phyloP scores from a whole-genome alignment of 92 coral and sea anemone genomes.

The Porites divaricata region DNA sequence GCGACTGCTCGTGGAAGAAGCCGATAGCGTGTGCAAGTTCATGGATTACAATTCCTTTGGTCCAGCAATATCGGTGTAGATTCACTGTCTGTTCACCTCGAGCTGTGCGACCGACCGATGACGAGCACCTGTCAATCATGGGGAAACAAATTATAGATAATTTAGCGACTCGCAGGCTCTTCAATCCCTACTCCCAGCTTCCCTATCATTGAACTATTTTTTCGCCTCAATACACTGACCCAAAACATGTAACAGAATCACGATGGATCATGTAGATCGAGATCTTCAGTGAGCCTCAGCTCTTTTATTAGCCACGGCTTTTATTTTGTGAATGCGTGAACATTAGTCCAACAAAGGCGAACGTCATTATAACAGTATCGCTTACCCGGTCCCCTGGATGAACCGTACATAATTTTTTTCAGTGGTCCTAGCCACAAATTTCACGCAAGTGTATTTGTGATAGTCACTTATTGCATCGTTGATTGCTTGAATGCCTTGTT shows the following conservation, averaged over 20 bases:
- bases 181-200: too few species aligned
- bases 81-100: constrained; percentile 48
- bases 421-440: constrained; percentile 41
- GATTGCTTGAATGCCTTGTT: constrained; percentile 27
- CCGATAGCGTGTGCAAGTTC: constrained; percentile 46
- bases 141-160: too few species aligned
- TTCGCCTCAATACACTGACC: too few species aligned
- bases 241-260: too few species aligned
- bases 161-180: too few species aligned
- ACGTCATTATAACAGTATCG: background rate
- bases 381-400: constrained; percentile 22
- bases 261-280: too few species aligned
- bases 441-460: constrained; percentile 28
- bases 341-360: too few species aligned
- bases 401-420: constrained; percentile 36
- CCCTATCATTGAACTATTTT: too few species aligned
- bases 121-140: constrained; percentile 44
- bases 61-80: constrained; percentile 48
- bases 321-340: too few species aligned
- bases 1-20: constrained; percentile 49
- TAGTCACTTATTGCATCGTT: constrained; percentile 30
- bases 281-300: too few species aligned
- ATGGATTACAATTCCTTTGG: constrained; percentile 53
- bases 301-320: too few species aligned
- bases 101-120: constrained; percentile 50